Percentiles rank a stretch among this genome's conserved stretches.
Conservation (phyloP, 2,113 vertebrate genomes). For the Protobothrops flavoviridis region DNA sequence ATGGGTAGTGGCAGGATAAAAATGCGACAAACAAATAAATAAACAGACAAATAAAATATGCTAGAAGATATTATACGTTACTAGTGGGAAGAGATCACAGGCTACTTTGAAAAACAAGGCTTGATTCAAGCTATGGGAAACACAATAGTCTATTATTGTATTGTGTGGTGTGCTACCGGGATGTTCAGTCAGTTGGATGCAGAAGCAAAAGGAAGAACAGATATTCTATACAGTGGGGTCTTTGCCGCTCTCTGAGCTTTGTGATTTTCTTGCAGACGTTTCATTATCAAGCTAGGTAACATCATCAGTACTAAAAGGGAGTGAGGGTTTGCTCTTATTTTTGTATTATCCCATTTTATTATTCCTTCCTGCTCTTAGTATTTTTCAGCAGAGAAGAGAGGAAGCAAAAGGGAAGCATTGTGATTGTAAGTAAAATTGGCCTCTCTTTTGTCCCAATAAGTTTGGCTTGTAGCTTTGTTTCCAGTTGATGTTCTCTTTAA, state of each 20-base stretch:
- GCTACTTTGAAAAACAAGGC: not conserved
- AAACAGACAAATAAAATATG: not conserved
- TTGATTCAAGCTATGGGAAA: not conserved
- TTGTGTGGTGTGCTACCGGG: not conserved
- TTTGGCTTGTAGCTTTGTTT: constrained; percentile 21
- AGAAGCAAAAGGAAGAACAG: not conserved
- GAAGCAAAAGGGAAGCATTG: not conserved
- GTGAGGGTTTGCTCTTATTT: not conserved
- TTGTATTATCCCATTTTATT: not conserved
- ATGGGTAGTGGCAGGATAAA: not conserved
- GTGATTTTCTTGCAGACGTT: not conserved
- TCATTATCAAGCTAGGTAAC: not conserved
- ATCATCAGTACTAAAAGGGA: not conserved
- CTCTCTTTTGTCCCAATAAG: not conserved
- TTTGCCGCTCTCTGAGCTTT: not conserved
- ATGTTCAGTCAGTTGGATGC: not conserved
- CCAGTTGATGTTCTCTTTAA: constrained; percentile 10
- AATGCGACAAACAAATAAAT: not conserved
- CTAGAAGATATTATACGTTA: not conserved
- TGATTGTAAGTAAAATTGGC: not conserved
- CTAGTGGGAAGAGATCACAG: not conserved
- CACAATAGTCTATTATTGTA: not conserved
- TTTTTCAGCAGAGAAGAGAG: not conserved
- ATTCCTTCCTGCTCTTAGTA: not conserved
- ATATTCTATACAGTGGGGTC: not conserved